Conservation (phyloP, 30 jellyfish, hydroid and myxozoan species). For the Sanderia malayensis region DNA sequence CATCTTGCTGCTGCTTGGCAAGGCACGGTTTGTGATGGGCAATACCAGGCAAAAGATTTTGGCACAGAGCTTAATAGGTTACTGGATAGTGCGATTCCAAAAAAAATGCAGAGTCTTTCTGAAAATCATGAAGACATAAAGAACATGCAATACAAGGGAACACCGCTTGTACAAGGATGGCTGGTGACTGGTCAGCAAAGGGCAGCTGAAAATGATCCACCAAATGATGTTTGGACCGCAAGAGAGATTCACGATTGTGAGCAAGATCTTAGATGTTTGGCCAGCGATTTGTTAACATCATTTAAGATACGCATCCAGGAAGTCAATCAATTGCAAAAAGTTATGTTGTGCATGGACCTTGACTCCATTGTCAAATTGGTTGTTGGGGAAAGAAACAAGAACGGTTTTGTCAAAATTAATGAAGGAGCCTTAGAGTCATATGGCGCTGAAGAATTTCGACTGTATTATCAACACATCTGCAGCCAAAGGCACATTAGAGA, state of each 20-base stretch:
- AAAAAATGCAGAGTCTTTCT: neutral
- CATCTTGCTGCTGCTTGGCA: slow-evolving; percentile 12
- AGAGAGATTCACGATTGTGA: slow-evolving; percentile 10
- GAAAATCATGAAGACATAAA: neutral
- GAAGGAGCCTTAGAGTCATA: slow-evolving; percentile 7
- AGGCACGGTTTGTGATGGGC: slow-evolving; percentile 29
- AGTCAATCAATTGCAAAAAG: neutral
- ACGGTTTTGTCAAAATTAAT: neutral
- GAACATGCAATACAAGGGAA: slow-evolving; percentile 4
- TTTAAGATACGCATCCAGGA: neutral
- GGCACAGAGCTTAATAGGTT: slow-evolving; percentile 3
- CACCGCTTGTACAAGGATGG: slow-evolving; percentile 14
- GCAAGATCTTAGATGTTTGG: slow-evolving; percentile 11
- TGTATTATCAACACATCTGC: neutral
- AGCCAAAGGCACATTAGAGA: slow-evolving; percentile 10
- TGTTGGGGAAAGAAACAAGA: slow-evolving; percentile 2
- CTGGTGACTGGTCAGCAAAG: slow-evolving; percentile 9
- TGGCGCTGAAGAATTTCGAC: slow-evolving; percentile 2
- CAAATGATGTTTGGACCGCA: slow-evolving; percentile 14
- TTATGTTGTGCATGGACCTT: neutral
- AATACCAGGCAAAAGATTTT: slow-evolving; percentile 17
- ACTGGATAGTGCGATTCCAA: neutral
- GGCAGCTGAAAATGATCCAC: neutral
- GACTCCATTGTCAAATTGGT: slow-evolving; percentile 1
- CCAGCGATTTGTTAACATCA: neutral